These are phyloP conservation scores for Adela reaumurella DNA, from an alignment of 2,888 invertebrate genomes.

Conservation along the genomic window DNA sequence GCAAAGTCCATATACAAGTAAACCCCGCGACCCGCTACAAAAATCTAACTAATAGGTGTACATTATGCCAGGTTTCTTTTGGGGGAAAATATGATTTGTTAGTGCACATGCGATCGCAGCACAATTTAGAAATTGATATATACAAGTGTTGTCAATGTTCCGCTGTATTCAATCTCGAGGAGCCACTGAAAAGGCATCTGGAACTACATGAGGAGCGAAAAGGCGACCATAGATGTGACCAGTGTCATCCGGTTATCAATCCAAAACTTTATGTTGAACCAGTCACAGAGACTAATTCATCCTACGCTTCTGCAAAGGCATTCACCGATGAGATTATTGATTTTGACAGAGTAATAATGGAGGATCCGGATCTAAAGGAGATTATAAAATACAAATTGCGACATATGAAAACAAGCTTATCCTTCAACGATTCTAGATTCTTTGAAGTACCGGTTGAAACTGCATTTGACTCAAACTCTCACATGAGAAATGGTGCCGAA, in stretches of 20 bases:
- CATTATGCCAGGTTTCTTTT: not conserved
- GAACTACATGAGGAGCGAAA: conserved; percentile 1
- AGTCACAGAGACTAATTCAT: not conserved
- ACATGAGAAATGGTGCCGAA: no score
- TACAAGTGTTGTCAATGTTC: conserved; percentile 3
- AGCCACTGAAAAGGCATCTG: conserved; percentile 1
- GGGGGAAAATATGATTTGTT: conserved; percentile 1
- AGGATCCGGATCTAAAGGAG: conserved; percentile 1
- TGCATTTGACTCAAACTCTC: no score
- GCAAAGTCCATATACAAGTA: conserved; percentile 1
- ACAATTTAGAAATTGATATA: conserved; percentile 4
- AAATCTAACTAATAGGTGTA: not conserved
- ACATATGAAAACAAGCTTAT: not conserved
- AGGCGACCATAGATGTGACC: conserved; percentile 2
- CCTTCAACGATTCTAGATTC: no score
- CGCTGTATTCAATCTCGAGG: conserved; percentile 1
- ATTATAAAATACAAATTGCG: conserved; percentile 1
- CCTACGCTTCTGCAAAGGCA: not conserved
- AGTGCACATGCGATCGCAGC: conserved; percentile 1
- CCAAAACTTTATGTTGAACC: not conserved
- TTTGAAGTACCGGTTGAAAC: no score
- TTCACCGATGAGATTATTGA: conserved; percentile 3
- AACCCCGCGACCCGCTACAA: conserved; percentile 1
- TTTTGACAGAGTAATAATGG: conserved; percentile 4
- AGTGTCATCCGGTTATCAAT: conserved; percentile 1